Evolutionary conservation across 2,113 vertebrate genomes (phyloP), one percentile per base, ranked within the genome.

Genomic region (Pterocles burchelli): DNA sequence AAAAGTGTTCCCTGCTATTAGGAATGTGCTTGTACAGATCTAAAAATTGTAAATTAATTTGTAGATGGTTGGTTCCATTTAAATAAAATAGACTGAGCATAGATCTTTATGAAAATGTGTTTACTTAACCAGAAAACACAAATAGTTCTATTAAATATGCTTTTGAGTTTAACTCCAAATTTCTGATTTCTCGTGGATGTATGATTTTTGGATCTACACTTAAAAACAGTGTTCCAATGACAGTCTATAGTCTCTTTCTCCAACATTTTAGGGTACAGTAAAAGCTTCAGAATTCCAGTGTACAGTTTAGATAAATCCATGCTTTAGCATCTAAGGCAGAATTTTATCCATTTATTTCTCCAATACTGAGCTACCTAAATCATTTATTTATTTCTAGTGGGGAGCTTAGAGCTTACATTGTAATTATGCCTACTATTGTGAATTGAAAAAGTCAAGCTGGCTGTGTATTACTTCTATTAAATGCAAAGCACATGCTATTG

Each of bases 11-110:
- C 97, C 97, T 97, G 97, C 97, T 97, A 97, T 98, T 98, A 97
- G 94, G 96, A 97, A 97, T 94, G 90, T 93, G 79, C 89, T 97
- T 46, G 45, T 94, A 96, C 92, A 96, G 96, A 96, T 96, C 96
- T 97, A 96, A 98, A 97, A 97, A 97, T 97, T 96, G 96, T 97
- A 98, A 97, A 98, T 97, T 96, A 98, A 98, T 97, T 98, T 97
- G 97, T 98, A 97, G 92, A 98, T 97, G 94, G 97, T 95, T 98
- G 97, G 96, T 97, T 98, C 96, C 96, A 97, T 97, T 98, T 97
- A 97, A 97, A 84, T 93, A 95, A 98, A 98, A 95, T 94, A 97
- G 96, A 93, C 81, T 96, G 96, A 98, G 93, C 85, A 87, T 82
- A 88, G 86, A 59, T 96, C 93, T 97, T 97, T 97, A 96, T 92